Conservation (phyloP, 2,888 invertebrate species). For the Cryptocheilus praepositus region DNA sequence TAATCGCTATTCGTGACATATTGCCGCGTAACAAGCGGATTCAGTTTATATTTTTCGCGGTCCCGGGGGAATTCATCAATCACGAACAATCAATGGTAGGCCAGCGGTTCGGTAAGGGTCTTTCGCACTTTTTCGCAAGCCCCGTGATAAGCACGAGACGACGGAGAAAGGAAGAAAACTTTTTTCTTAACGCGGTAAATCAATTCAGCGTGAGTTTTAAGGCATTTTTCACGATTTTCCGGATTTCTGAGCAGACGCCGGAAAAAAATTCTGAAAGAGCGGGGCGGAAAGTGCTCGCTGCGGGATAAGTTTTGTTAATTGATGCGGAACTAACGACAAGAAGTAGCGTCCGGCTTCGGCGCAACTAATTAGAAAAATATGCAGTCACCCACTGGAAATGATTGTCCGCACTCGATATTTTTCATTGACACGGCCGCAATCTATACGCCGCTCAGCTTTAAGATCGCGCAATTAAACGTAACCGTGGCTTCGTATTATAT, state of each 20-base stretch:
- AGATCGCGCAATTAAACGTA: too few species aligned
- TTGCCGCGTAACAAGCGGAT: slow-evolving; percentile 5
- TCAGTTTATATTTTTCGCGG: slow-evolving; percentile 24
- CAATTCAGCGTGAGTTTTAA: slow-evolving; percentile 61
- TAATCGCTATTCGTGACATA: slow-evolving; percentile 5
- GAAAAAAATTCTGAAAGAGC: slow-evolving; percentile 28
- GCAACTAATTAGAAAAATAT: slow-evolving; percentile 51
- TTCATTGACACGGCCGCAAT: neutral
- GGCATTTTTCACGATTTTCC: slow-evolving; percentile 63
- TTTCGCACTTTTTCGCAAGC: slow-evolving; percentile 31
- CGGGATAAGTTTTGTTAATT: slow-evolving; percentile 50
- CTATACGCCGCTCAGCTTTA: too few species aligned
- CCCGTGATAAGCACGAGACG: slow-evolving; percentile 50
- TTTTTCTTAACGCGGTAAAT: slow-evolving; percentile 70
- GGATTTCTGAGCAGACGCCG: slow-evolving; percentile 49
- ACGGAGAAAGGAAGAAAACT: slow-evolving; percentile 59
- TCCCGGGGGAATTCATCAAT: slow-evolving; percentile 53
- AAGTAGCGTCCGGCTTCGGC: slow-evolving; percentile 41
- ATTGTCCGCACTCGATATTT: slow-evolving; percentile 24
- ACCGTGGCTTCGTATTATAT: too few species aligned
- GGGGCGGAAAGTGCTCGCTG: neutral
- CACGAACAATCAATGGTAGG: slow-evolving; percentile 60
- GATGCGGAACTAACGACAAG: slow-evolving; percentile 50
- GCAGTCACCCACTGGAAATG: slow-evolving; percentile 49
- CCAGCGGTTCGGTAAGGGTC: slow-evolving; percentile 53